A percentile compares a stretch with the other conserved stretches of the same genome.
Evolutionary conservation across 1,140 invertebrate species (phyloP).

Genomic region (Amphibalanus amphitrite): DNA sequence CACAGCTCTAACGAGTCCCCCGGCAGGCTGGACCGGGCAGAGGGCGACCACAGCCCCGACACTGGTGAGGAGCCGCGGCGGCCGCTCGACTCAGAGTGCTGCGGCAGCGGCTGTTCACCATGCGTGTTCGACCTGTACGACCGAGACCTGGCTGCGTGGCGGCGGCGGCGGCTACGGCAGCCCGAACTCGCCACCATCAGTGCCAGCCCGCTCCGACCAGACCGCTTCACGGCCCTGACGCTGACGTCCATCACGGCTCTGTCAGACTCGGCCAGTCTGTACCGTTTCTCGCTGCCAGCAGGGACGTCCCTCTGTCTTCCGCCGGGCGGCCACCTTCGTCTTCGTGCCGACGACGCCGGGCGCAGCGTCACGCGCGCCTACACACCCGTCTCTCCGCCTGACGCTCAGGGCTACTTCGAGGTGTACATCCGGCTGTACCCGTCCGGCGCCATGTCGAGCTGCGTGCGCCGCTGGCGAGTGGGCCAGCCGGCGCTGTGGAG

Average conservation of each 20-base stretch:
- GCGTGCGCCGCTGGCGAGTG: background rate
- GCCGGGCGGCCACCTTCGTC: conserved; percentile 5
- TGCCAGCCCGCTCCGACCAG: background rate
- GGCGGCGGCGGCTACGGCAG: background rate
- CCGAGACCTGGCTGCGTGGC: conserved; percentile 4
- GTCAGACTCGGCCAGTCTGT: background rate
- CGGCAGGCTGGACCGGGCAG: no score
- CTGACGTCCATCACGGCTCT: background rate
- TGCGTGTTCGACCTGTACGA: conserved; percentile 10
- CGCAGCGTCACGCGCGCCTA: background rate
- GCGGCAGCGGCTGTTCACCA: conserved; percentile 6
- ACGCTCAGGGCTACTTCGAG: background rate
- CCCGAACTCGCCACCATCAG: background rate
- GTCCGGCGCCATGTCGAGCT: background rate
- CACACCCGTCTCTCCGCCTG: background rate
- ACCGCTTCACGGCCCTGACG: background rate
- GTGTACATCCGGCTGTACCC: background rate
- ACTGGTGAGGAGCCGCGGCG: background rate
- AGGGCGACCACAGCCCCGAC: no score
- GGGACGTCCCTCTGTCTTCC: background rate
- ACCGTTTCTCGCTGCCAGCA: conserved; percentile 1
- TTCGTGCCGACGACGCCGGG: background rate
- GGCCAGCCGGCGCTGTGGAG: background rate
- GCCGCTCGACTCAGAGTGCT: conserved; percentile 8
- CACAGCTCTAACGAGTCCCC: no score